A percentile compares a stretch with the other conserved stretches of the same genome.
phyloP scores from a whole-genome alignment of 2,113 vertebrate genomes.

The Meriones unguiculatus region DNA sequence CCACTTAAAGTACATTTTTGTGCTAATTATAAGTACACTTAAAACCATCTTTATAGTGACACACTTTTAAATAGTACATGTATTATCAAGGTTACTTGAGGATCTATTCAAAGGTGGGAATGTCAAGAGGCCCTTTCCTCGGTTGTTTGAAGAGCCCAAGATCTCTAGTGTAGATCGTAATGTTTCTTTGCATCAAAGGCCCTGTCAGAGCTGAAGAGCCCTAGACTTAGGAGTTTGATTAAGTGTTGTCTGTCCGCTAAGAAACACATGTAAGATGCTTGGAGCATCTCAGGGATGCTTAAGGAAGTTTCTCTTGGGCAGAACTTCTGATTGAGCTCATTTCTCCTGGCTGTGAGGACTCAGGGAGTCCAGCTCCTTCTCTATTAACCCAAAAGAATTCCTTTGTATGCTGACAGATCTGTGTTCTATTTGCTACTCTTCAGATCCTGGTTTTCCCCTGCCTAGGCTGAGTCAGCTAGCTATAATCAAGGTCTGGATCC shows the following conservation, averaged over 20 bases:
- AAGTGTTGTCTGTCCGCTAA: neutral
- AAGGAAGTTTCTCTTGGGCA: neutral
- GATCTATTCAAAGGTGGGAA: neutral
- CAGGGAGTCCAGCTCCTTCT: neutral
- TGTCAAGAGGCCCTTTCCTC: neutral
- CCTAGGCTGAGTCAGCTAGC: neutral
- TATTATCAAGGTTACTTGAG: neutral
- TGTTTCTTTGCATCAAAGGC: neutral
- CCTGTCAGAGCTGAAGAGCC: neutral
- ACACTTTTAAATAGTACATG: neutral
- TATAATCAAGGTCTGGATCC: neutral
- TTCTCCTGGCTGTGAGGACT: neutral
- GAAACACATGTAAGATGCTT: rapidly evolving
- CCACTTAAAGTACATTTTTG: neutral
- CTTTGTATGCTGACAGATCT: neutral
- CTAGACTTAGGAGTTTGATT: neutral
- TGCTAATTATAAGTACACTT: neutral
- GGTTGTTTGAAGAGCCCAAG: neutral
- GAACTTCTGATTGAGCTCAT: neutral
- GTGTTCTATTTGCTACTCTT: neutral
- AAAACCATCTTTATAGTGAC: neutral
- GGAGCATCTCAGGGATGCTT: neutral
- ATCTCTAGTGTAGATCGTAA: no score
- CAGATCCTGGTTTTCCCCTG: neutral
- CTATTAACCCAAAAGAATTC: neutral